Conservation (phyloP, 2,888 invertebrate species). For the Andrena flavipes region DNA sequence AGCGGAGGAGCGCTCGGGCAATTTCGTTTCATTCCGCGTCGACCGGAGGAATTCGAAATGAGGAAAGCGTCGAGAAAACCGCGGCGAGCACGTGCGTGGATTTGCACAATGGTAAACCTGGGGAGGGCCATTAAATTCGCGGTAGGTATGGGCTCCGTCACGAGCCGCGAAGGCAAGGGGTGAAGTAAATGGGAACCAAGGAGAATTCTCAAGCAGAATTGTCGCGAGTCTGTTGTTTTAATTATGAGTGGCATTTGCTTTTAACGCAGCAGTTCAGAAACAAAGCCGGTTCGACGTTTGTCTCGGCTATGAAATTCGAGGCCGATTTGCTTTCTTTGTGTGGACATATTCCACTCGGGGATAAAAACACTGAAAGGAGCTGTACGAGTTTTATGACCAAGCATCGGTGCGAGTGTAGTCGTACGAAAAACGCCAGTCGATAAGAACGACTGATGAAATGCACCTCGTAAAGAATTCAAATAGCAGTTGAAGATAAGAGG, state of each 20-base stretch:
- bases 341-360: too few relatives aligned
- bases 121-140: background rate
- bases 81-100: background rate
- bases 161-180: background rate
- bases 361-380: too few relatives aligned
- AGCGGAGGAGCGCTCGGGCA: constrained; percentile 28
- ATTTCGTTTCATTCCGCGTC: constrained; percentile 37
- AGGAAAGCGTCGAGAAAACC: constrained; percentile 32
- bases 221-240: too few relatives aligned
- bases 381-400: too few relatives aligned
- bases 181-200: too few relatives aligned
- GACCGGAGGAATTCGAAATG: constrained; percentile 30
- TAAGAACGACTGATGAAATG: constrained; percentile 13
- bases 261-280: too few relatives aligned
- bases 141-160: background rate
- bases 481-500: constrained; percentile 8
- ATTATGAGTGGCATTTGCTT: too few relatives aligned
- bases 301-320: too few relatives aligned
- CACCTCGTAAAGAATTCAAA: constrained; percentile 16
- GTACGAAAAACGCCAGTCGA: background rate
- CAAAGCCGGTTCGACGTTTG: too few relatives aligned
- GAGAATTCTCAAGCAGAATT: too few relatives aligned
- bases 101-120: constrained; percentile 11
- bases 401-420: background rate
- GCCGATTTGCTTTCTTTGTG: too few relatives aligned